Percentiles rank a stretch among this genome's conserved stretches.
Evolutionary conservation across 2,113 vertebrate species (phyloP).

Genomic region (Canis aureus): DNA sequence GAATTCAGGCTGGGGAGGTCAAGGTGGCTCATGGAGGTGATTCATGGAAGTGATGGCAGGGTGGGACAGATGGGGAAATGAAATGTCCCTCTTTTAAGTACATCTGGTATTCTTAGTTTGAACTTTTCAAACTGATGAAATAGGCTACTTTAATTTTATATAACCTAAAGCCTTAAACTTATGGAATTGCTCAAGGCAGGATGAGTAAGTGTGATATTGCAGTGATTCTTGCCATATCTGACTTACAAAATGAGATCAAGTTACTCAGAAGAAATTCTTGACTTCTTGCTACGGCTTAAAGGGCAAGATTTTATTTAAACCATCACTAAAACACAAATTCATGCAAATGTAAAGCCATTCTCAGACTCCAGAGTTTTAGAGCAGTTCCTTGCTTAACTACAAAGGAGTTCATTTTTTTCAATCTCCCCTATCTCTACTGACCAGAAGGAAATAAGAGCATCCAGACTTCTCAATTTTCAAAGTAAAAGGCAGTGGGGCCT

Average conservation of each 20-base stretch:
- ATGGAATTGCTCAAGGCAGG: background rate
- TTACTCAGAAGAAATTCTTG: background rate
- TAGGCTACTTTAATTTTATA: background rate
- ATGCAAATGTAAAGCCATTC: background rate
- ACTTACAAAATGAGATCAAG: background rate
- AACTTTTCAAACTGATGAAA: background rate
- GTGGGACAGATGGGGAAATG: background rate
- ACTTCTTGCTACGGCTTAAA: background rate
- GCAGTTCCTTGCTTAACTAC: background rate
- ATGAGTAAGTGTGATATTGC: background rate
- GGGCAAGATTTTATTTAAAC: background rate
- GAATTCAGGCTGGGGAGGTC: background rate
- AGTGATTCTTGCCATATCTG: background rate
- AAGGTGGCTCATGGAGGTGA: background rate
- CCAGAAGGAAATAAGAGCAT: background rate
- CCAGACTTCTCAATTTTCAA: background rate
- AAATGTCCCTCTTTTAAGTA: background rate
- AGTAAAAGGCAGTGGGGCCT: background rate
- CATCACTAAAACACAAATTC: background rate
- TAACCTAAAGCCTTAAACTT: background rate
- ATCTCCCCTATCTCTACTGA: background rate
- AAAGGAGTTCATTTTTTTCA: background rate
- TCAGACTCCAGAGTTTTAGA: background rate
- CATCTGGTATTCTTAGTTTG: background rate
- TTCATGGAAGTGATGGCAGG: background rate